A percentile compares a stretch with the other conserved stretches of the same genome.
phyloP scores from a whole-genome alignment of 2,888 invertebrate genomes.

The Nezara viridula region DNA sequence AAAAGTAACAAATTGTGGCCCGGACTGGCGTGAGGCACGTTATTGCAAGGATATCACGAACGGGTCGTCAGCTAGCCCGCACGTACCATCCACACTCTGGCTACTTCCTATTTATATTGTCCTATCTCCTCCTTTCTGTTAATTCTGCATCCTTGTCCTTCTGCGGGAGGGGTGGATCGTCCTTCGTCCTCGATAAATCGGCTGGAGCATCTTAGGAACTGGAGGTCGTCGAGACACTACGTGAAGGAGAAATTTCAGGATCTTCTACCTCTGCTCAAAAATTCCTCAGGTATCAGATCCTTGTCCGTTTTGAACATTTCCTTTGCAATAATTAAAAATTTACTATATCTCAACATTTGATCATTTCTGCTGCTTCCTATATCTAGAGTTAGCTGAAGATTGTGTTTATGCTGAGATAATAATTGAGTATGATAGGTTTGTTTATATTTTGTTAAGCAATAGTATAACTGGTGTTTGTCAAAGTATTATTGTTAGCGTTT shows the following conservation, averaged over 20 bases:
- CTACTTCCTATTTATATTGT: slow-evolving; percentile 35
- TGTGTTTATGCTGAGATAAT: too few species aligned
- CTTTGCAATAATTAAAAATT: too few species aligned
- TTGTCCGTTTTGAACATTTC: neutral
- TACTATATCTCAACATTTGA: too few species aligned
- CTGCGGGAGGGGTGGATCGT: neutral
- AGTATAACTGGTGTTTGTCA: too few species aligned
- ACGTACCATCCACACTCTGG: neutral
- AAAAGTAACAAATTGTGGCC: slow-evolving; percentile 54
- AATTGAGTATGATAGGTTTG: too few species aligned
- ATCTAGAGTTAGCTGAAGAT: too few species aligned
- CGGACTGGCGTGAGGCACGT: slow-evolving; percentile 49
- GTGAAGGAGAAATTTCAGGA: neutral
- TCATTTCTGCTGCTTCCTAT: too few species aligned
- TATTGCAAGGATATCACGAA: slow-evolving; percentile 49
- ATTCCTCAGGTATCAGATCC: neutral
- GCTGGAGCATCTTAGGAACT: neutral
- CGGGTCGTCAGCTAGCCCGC: neutral
- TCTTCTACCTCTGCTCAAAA: neutral
- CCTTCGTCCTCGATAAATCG: neutral
- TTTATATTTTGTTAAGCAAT: too few species aligned
- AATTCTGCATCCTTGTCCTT: neutral
- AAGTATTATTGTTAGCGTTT: too few species aligned
- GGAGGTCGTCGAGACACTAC: neutral
- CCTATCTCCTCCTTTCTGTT: neutral